These are phyloP conservation scores for Paraescarpia echinospica DNA, from an alignment of 1,140 invertebrate species.

Conservation along the genomic window DNA sequence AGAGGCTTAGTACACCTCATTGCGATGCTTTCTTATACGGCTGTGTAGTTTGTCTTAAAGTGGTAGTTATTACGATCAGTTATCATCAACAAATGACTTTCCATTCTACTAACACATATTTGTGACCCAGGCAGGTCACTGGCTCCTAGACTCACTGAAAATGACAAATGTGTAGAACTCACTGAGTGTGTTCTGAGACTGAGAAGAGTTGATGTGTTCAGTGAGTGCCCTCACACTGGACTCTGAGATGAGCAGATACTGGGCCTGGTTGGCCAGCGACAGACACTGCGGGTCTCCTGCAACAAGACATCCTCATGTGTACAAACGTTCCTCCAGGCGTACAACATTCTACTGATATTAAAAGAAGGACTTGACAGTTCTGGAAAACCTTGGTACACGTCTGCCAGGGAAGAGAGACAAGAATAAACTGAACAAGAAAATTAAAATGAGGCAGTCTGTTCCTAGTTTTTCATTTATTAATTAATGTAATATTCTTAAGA, in stretches of 20 bases:
- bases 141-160: too few relatives aligned
- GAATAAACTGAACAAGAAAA: not conserved
- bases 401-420: too few relatives aligned
- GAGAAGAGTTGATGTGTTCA: slow-evolving; percentile 61
- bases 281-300: slow-evolving; percentile 45
- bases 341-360: not conserved
- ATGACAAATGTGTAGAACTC: too few relatives aligned
- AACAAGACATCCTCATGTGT: not conserved
- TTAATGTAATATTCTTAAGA: too few relatives aligned
- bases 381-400: too few relatives aligned
- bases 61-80: not conserved
- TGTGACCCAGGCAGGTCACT: too few relatives aligned
- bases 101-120: too few relatives aligned
- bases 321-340: not conserved
- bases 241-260: slow-evolving; percentile 80
- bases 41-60: not conserved
- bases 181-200: slow-evolving; percentile 51
- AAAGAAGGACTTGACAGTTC: too few relatives aligned
- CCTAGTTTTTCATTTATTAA: too few relatives aligned
- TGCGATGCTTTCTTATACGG: not conserved
- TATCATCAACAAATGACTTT: too few relatives aligned
- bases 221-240: slow-evolving; percentile 73
- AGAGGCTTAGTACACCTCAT: not conserved
- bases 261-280: slow-evolving; percentile 83
- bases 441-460: too few relatives aligned